Base-by-base conservation (phyloP, 2,888 invertebrate species). In the Ochropleura plecta region DNA sequence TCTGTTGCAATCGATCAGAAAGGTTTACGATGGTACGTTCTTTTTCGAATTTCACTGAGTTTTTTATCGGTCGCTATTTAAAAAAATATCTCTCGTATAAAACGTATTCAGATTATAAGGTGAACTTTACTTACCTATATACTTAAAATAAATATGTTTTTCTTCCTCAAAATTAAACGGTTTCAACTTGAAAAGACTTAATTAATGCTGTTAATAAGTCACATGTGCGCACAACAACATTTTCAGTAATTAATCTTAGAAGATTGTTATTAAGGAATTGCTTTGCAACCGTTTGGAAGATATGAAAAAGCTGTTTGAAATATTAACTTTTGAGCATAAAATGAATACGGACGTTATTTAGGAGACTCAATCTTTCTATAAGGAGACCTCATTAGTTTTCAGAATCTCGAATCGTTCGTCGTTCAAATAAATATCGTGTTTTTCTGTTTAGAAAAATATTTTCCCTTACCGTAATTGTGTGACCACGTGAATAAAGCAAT, bases 181-280 rank as follows among this genome's bases (percentile, higher is more conserved):
- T 77, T 57, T 60, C 49, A 46, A 81, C 72, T 76, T 70, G 69
- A 76, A 72, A 84, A 82, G 51, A 48, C 69, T 67, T 85, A 82
- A 84, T 82, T 82, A 82, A 85, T 70, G 72, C 63, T 84, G 63
- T 81, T 77, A 70, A 82, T 84, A 70, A 82, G 70, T 84, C 70
- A 82, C 82, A 82, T 70, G 76, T 84, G 84, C 76, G 81, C 81
- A 68, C 64, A 81, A 71, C 78, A 66, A 66, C 68, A 49, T 73
- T 71, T 73, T 14, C 64, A 12, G 76, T 81, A 75, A 76, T 82
- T 77, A 72, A 84, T 74, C 84, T 77, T 80, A 63, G 60, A 76
- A 72, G 60, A 63, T 81, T 67, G 59, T 73, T 82, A 84, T 78
- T 64, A 74, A 72, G 84, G 51, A 70, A 70, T 60, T 55, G 76